Base-by-base conservation (phyloP, 2,113 vertebrate species). In the Tetraodon nigroviridis region DNA sequence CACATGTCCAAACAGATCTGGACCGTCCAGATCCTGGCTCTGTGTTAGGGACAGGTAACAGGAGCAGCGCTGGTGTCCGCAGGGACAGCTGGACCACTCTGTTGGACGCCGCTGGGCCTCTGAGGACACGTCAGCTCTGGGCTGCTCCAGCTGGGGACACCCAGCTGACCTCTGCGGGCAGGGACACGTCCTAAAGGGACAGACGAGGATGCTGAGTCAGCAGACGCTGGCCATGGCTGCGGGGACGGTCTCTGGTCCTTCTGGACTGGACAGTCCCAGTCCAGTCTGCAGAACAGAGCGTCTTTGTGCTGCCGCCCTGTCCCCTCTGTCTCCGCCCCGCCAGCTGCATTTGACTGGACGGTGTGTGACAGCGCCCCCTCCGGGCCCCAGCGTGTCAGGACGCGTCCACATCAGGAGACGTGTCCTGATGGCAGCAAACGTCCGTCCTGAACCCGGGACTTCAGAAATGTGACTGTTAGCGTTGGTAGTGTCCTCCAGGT, bases 151-250 rank as follows among this genome's bases (percentile, higher is more conserved):
- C 69, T 58, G 66, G 5, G 24, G 24, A 3, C 24, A 3, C 24
- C 5, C 3, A 24, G 24, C 24, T 24, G 24, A 3, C 5, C 24
- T 24, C 24, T 24, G 24, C n/a, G n/a, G n/a, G n/a, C n/a, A n/a
- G n/a, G n/a, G n/a, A n/a, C n/a, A n/a, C n/a, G n/a, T n/a, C 4
- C 5, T 11, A 18, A 52, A 71, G 57, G 42, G 54, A 47, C 24
- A 50, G 71, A 64, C 45, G 42, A 45, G 55, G 60, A 58, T 53
- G 69, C 74, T 84, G 81, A 84, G 47, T 84, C 80, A 75, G 72
- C 63, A 75, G n/a, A n/a, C n/a, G n/a, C n/a, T n/a, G n/a, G n/a
- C n/a, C n/a, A n/a, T n/a, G n/a, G n/a, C n/a, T n/a, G n/a, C n/a
- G 24, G 24, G 3, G 24, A 5, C 32, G 1, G 32, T 37, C 32